Evolutionary conservation across 2,888 invertebrate genomes (phyloP), one percentile per base, ranked within the genome.

Genomic region (Scaptomyza tumidula): DNA sequence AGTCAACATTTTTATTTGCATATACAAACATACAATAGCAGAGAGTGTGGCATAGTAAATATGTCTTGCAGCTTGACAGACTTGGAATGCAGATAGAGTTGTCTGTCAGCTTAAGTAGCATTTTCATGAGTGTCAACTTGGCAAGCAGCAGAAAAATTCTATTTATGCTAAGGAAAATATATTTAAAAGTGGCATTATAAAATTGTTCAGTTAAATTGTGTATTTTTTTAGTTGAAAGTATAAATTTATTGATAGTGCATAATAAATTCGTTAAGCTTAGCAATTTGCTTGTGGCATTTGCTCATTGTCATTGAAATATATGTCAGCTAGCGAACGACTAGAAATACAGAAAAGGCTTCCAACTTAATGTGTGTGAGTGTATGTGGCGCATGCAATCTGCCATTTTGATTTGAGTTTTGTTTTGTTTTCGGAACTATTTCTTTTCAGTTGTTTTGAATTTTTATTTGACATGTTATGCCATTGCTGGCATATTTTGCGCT

Each of bases 381-480:
- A 13, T 13, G 14, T 37, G 58, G 58, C 14, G 31, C 48, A 27
- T 61, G 48, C 61, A 67, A 58, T 73, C 71, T 77, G 80, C 53
- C 88, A 80, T 80, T 86, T 64, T 68, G 66, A 63, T 62, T 60
- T 61, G 52, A 44, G 62, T 72, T 63, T 49, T 43, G 50, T 29
- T 49, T 59, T 27, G 56, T 43, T 55, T 19, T 33, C 5, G 14
- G n/a, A n/a, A n/a, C 14, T 11, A 33, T 33, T 14, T 39, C 3
- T 31, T 43, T 37, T 27, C 10, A 14, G 75, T 85, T 86, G 82
- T 78, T 81, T 81, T 86, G 84, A 69, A 72, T 83, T 86, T 88
- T 86, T 84, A 83, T 83, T 78, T 86, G 88, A 88, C 88, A 86
- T 88, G 88, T 88, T 78, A 83, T 86, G 88, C 64, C 80, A 80